Percentiles rank a stretch among this genome's conserved stretches.
phyloP scores from a whole-genome alignment of 2,888 invertebrate species.

The Melieria picta region DNA sequence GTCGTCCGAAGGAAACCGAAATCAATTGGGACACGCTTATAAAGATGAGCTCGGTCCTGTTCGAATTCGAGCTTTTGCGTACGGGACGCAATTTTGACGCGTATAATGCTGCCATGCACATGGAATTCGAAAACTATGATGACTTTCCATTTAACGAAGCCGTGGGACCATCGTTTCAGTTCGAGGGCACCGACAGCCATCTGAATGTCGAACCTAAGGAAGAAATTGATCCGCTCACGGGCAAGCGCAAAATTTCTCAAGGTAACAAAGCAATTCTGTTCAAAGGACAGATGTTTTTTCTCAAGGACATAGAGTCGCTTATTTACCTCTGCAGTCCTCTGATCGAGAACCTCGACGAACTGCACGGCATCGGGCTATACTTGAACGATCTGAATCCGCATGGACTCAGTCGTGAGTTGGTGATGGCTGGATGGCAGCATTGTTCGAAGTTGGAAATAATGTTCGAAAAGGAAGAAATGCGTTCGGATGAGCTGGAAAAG shows the following conservation, averaged over 20 bases:
- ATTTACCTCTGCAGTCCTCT: conserved; percentile 90
- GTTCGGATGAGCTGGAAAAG: conserved; percentile 81
- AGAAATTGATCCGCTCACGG: conserved; percentile 49
- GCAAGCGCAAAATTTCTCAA: conserved; percentile 54
- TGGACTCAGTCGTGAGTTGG: conserved; percentile 84
- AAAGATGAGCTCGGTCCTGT: conserved; percentile 83
- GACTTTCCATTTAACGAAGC: conserved; percentile 54
- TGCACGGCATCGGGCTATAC: conserved; percentile 81
- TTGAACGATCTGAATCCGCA: conserved; percentile 87
- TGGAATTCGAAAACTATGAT: conserved; percentile 57
- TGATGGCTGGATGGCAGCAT: conserved; percentile 87
- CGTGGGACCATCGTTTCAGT: conserved; percentile 30
- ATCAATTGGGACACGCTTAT: conserved; percentile 88
- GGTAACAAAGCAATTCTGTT: conserved; percentile 74
- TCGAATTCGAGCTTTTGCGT: conserved; percentile 83
- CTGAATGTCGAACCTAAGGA: conserved; percentile 37
- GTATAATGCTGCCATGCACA: conserved; percentile 53
- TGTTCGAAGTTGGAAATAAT: conserved; percentile 81
- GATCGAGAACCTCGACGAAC: conserved; percentile 86
- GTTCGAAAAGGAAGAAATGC: conserved; percentile 83
- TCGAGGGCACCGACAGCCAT: conserved; percentile 32
- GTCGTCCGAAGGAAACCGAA: conserved; percentile 82
- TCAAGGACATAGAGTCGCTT: conserved; percentile 82
- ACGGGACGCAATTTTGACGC: conserved; percentile 65
- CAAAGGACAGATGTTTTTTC: conserved; percentile 86